Conservation (phyloP, 2,113 vertebrate species). For the Acrocephalus arundinaceus region DNA sequence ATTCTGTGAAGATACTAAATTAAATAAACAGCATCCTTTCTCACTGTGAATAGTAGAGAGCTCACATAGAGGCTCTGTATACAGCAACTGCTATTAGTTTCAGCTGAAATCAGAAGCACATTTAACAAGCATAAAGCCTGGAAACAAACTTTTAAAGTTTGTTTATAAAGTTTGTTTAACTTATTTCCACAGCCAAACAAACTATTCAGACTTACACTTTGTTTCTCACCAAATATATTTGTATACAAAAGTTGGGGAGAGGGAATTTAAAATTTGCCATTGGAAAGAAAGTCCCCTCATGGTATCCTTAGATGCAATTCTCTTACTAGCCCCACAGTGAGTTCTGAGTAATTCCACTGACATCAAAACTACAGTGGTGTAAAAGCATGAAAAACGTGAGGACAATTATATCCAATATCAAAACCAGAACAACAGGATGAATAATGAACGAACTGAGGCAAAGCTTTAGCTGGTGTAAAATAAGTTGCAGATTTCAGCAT, state of each 20-base stretch:
- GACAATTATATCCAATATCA: background rate
- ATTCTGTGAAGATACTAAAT: background rate
- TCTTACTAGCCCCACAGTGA: background rate
- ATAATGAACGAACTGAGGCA: background rate
- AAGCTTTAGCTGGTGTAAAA: background rate
- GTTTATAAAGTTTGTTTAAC: too few species aligned
- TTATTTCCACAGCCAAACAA: background rate
- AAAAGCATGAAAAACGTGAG: background rate
- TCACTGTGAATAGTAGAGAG: background rate
- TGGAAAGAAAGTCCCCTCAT: background rate
- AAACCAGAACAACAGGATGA: background rate
- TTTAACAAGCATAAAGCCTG: conserved; percentile 37
- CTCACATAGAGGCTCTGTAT: background rate
- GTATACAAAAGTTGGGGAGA: background rate
- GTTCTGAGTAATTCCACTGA: background rate
- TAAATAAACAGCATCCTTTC: background rate
- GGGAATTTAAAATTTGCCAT: background rate
- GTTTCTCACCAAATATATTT: background rate
- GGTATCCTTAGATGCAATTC: background rate
- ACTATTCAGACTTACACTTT: background rate
- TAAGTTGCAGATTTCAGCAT: background rate
- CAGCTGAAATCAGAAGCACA: conserved; percentile 1
- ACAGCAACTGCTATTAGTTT: background rate
- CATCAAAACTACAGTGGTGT: background rate
- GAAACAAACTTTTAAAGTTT: background rate